Percentiles rank a stretch among this genome's conserved stretches.
These are phyloP conservation scores for Limanda limanda DNA, from an alignment of 2,113 vertebrate genomes.

Conservation along the genomic window DNA sequence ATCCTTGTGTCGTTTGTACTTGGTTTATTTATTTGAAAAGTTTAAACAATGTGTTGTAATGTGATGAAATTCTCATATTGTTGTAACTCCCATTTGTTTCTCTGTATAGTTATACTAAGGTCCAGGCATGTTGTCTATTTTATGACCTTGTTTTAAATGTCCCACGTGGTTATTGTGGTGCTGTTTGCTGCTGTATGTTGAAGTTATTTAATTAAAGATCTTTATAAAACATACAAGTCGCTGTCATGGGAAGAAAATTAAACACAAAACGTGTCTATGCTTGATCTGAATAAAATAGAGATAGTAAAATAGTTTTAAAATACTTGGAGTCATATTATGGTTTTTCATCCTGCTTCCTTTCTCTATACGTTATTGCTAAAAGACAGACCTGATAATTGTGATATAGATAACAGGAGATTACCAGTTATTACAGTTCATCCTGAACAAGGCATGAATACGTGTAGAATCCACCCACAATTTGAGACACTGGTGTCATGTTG, in stretches of 20 bases:
- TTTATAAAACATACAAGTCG: constrained; percentile 12
- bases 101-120: constrained; percentile 30
- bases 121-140: constrained; percentile 20
- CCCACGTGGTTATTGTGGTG: constrained; percentile 4
- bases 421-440: too few relatives aligned
- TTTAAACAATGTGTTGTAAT: constrained; percentile 28
- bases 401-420: too few relatives aligned
- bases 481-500: too few relatives aligned
- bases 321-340: too few relatives aligned
- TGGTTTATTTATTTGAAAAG: constrained; percentile 64
- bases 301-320: neutral
- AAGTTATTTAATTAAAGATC: constrained; percentile 49
- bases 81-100: constrained; percentile 16
- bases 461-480: too few relatives aligned
- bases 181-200: constrained; percentile 8
- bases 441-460: too few relatives aligned
- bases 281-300: neutral
- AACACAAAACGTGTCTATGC: neutral
- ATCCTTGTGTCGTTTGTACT: constrained; percentile 11
- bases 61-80: neutral
- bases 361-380: too few relatives aligned
- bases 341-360: too few relatives aligned
- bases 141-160: constrained; percentile 19
- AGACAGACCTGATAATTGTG: too few relatives aligned
- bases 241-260: too few relatives aligned